Percentiles rank a stretch among this genome's conserved stretches.
These are phyloP conservation scores for Meloidogyne chitwoodi DNA, from an alignment of 1,140 invertebrate genomes.

Conservation along the genomic window DNA sequence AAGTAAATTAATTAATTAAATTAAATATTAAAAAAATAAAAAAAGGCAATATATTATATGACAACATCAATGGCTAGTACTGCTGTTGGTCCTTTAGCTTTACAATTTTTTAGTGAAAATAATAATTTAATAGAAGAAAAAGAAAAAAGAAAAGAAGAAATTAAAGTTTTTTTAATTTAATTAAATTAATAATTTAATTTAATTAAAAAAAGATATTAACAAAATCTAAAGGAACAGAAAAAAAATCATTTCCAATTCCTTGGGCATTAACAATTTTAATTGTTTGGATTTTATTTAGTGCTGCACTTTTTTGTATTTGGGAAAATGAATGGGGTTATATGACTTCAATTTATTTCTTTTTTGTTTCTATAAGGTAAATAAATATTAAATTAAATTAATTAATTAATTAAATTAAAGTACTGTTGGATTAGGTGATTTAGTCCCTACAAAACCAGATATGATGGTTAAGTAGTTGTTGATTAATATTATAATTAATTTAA, in stretches of 20 bases:
- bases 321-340: slow-evolving; percentile 54
- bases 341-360: slow-evolving; percentile 58
- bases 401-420: slow-evolving; percentile 41
- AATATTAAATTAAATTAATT: not conserved
- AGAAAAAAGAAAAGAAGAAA: slow-evolving; percentile 4
- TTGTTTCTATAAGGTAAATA: slow-evolving; percentile 55
- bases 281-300: slow-evolving; percentile 56
- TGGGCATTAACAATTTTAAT: slow-evolving; percentile 50
- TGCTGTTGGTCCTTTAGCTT: slow-evolving; percentile 2
- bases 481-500: slow-evolving; percentile 8
- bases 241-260: slow-evolving; percentile 47
- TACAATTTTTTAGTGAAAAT: slow-evolving; percentile 12
- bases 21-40: not conserved
- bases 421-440: slow-evolving; percentile 54
- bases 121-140: not conserved
- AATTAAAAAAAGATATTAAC: not conserved
- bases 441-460: slow-evolving; percentile 56
- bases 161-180: not conserved
- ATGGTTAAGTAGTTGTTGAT: slow-evolving; percentile 33
- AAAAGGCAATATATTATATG: slow-evolving; percentile 31
- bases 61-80: slow-evolving; percentile 19
- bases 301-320: slow-evolving; percentile 55
- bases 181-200: not conserved
- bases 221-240: slow-evolving; percentile 12
- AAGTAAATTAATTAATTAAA: slow-evolving; percentile 5